Evolutionary conservation across 1,140 invertebrate species (phyloP), one percentile per base, ranked within the genome.

Genomic region (Condylostylus longicornis): DNA sequence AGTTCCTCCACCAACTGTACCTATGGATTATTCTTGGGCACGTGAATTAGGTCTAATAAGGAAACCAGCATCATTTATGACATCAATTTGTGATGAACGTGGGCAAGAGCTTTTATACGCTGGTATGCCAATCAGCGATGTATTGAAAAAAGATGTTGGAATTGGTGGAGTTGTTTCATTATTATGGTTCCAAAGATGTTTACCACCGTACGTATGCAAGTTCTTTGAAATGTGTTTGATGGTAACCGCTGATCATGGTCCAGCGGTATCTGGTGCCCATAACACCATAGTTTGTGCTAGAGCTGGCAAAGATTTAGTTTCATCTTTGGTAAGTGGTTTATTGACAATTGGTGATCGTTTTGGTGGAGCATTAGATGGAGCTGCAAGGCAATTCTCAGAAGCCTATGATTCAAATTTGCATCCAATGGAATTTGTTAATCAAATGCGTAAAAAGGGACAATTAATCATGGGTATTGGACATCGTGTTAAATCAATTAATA

Each of bases 211-310:
- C 61, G 91, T 91, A 18, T 88, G 85, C 59, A 94, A 95, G 65
- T 99, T 98, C 70, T 80, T 98, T 46, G 96, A 99, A 69, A 96
- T 98, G 86, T 95, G 93, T 53, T 66, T 99, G 19, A 97, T 99
- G 78, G 83, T 99, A 20, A 98, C 96, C 1, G 96, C 96, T 33
- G 96, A 98, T 68, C 96, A 98, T 61, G 96, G 95, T 18, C 95
- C 96, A 0, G 96, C 95, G 9, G 96, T 99, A 0, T 95, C 89
- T 7, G 96, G 95, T 13, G 95, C 95, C 0, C 95, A 98, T 60
- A 99, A 99, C 61, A 98, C 95, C 12, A 98, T 99, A 61, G 96
- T 99, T 6, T 97, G 93, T 55, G 94, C 96, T 2, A 66, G 96
- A 43, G 96, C 96, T 31, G 96, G 96, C 14, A 99, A 99, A 69